Conservation (phyloP, 2,797 vertebrate species). For the Gobio occitaniae region DNA sequence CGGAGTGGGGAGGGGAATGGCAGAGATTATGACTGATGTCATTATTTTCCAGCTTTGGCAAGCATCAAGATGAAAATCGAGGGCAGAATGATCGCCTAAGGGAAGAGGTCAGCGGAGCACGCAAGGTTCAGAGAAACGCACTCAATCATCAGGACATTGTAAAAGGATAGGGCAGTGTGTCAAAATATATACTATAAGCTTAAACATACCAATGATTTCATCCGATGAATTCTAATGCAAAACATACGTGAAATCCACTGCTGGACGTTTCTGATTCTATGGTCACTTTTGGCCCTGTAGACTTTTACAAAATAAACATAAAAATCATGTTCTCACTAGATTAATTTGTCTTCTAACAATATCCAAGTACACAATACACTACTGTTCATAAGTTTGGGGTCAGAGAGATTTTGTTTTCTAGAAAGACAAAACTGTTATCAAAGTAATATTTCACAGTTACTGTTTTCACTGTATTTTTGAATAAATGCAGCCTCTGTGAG, state of each 20-base stretch:
- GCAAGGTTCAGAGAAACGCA: constrained; percentile 20
- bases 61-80: constrained; percentile 61
- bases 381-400: too few relatives aligned
- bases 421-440: too few relatives aligned
- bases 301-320: background rate
- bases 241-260: background rate
- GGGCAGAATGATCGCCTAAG: constrained; percentile 55
- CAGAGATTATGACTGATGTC: constrained; percentile 72
- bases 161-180: constrained; percentile 7
- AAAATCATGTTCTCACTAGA: background rate
- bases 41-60: constrained; percentile 67
- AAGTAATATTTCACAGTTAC: too few relatives aligned
- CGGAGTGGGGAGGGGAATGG: constrained; percentile 26
- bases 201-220: constrained; percentile 16
- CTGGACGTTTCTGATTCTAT: background rate
- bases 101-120: constrained; percentile 62
- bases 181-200: background rate
- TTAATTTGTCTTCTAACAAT: background rate
- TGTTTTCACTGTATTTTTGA: too few relatives aligned
- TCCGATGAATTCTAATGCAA: background rate
- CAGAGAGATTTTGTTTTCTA: too few relatives aligned
- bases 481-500: too few relatives aligned
- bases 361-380: too few relatives aligned
- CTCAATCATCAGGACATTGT: constrained; percentile 7
- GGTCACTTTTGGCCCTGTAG: background rate